Base-by-base conservation (phyloP, 2,113 vertebrate genomes). In the Mesembrinibis cayennensis region DNA sequence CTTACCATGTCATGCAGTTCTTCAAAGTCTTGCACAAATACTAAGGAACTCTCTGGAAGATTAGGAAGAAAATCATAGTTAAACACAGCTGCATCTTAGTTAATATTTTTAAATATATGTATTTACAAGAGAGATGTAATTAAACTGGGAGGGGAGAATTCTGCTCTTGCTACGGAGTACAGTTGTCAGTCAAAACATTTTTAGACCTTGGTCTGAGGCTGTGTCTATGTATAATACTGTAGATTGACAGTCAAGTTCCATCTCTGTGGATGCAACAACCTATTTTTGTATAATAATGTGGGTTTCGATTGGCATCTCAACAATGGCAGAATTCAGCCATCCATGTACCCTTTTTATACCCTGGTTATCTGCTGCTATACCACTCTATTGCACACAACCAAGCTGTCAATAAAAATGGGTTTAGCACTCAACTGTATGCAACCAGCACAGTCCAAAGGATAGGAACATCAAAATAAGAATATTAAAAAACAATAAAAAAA, bases 111-210 rank as follows among this genome's bases (percentile, higher is more conserved):
- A 84, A 90, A 70, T 55, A 9, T n/a, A 55, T 78, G 70, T 70
- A 36, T 91, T 91, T 96, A 30, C 42, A 45, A 73, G 50, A 87
- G 25, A n/a, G 10, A 3, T 40, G 45, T 27, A 82, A 95, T 93
- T 96, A 94, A 76, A 70, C 5, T 14, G 32, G 47, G 63, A 73
- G 74, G 58, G 25, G 70, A 47, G 38, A 67, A 58, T 73, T 77
- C 70, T 84, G 38, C 65, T 89, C 32, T 59, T 1, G 1, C 42
- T 89, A 25, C 5, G 1, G 72, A 69, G 61, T 38, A 29, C 77
- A 77, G 55, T 36, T 94, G 95, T 95, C 95, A 95, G n/a, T 97
- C 96, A 96, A 82, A 82, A 18, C 53, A 95, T 87, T 95, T 97
- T 97, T 91, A 95, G 87, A 82, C 74, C 34, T 85, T 73, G 91